Evolutionary conservation across 1,140 invertebrate genomes (phyloP).

Genomic region (Drosophila fuyamai): DNA sequence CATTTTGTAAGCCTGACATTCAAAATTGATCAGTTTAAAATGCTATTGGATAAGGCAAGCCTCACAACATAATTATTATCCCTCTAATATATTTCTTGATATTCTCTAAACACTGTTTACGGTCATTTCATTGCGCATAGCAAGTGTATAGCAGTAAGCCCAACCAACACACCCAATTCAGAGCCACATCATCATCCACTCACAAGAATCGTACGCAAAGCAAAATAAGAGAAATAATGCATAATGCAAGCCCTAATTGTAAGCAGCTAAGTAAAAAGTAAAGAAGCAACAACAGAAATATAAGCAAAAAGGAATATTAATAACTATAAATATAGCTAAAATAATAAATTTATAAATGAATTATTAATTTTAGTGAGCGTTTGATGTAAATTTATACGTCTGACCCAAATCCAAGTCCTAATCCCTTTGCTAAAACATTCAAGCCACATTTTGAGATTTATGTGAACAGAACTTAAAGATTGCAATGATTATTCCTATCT

Average conservation of each 20-base stretch:
- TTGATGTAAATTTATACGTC: slow-evolving; percentile 73
- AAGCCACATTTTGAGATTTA: slow-evolving; percentile 44
- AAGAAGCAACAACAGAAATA: slow-evolving; percentile 20
- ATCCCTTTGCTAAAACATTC: slow-evolving; percentile 5
- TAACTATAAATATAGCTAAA: slow-evolving; percentile 81
- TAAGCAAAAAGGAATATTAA: slow-evolving; percentile 63
- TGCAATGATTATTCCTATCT: slow-evolving; percentile 35
- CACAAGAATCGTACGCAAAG: slow-evolving; percentile 56
- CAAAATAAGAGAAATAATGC: slow-evolving; percentile 62
- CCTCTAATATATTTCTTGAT: slow-evolving; percentile 44
- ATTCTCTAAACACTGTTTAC: slow-evolving; percentile 35
- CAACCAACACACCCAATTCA: slow-evolving; percentile 8
- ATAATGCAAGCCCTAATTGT: slow-evolving; percentile 63
- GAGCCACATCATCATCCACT: slow-evolving; percentile 21
- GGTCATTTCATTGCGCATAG: slow-evolving; percentile 36
- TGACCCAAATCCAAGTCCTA: slow-evolving; percentile 9
- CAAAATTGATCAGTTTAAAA: slow-evolving; percentile 72
- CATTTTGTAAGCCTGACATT: slow-evolving; percentile 64
- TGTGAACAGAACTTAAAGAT: slow-evolving; percentile 49
- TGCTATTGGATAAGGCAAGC: slow-evolving; percentile 14
- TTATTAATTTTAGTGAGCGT: slow-evolving; percentile 75
- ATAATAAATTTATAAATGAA: slow-evolving; percentile 83
- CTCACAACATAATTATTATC: slow-evolving; percentile 23
- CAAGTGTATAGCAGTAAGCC: slow-evolving; percentile 68
- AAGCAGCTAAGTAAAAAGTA: slow-evolving; percentile 39